A percentile compares a stretch with the other conserved stretches of the same genome.
Evolutionary conservation across 2,888 invertebrate genomes (phyloP).

Genomic region (Orthosia gracilis): DNA sequence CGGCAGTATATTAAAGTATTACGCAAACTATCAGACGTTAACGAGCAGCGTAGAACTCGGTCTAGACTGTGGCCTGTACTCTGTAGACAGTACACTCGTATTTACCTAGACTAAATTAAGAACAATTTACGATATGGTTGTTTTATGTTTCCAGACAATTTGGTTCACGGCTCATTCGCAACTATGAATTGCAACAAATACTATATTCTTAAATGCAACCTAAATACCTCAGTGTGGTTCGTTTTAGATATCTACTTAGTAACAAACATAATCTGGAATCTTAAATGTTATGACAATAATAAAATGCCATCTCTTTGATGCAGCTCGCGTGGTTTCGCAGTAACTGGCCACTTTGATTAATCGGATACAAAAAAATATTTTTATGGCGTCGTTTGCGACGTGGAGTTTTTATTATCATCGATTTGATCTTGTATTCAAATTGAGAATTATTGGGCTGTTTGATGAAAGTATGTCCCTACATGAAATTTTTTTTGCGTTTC

Average conservation of each 20-base stretch:
- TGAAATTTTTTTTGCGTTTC: constrained; percentile 25
- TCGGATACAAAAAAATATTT: constrained; percentile 46
- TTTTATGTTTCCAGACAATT: constrained; percentile 87
- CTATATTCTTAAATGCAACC: constrained; percentile 72
- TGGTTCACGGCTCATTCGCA: constrained; percentile 82
- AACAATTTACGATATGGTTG: constrained; percentile 85
- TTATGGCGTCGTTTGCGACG: constrained; percentile 38
- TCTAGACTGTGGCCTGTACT: constrained; percentile 66
- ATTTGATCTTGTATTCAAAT: constrained; percentile 47
- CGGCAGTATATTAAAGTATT: constrained; percentile 62
- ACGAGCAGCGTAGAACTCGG: constrained; percentile 70
- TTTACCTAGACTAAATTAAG: constrained; percentile 84
- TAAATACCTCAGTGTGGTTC: constrained; percentile 67
- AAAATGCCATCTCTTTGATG: constrained; percentile 53
- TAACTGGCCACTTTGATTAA: constrained; percentile 28
- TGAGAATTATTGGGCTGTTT: constrained; percentile 43
- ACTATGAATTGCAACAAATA: constrained; percentile 74
- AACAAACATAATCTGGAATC: constrained; percentile 56
- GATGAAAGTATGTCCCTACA: constrained; percentile 4
- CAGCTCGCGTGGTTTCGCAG: constrained; percentile 32
- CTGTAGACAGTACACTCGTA: constrained; percentile 64
- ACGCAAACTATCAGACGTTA: constrained; percentile 70
- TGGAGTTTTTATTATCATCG: constrained; percentile 39
- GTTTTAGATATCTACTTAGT: constrained; percentile 38
- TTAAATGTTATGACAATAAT: constrained; percentile 56